Percentiles rank a stretch among this genome's conserved stretches.
Evolutionary conservation across 2,113 vertebrate genomes (phyloP).

Genomic region (Podocnemis expansa): DNA sequence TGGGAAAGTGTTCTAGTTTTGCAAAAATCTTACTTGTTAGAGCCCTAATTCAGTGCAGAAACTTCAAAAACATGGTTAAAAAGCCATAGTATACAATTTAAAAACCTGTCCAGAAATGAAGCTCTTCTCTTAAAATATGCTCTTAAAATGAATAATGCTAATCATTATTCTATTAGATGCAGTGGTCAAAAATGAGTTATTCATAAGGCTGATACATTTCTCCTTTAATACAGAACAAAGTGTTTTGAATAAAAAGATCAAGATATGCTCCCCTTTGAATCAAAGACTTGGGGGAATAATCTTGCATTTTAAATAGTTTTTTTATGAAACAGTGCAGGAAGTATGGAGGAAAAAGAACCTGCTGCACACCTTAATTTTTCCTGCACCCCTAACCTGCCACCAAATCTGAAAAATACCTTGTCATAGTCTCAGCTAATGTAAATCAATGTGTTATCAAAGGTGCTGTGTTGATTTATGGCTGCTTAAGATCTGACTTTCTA

Average conservation of each 20-base stretch:
- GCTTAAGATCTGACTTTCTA: neutral
- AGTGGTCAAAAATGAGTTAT: conserved; percentile 13
- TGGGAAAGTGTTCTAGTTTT: neutral
- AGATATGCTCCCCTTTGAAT: neutral
- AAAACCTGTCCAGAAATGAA: neutral
- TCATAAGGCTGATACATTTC: conserved; percentile 12
- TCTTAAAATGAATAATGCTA: conserved; percentile 18
- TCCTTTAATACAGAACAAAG: neutral
- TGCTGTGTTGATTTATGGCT: neutral
- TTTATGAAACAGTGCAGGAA: neutral
- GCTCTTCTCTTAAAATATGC: neutral
- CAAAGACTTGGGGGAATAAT: neutral
- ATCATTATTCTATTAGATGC: conserved; percentile 36
- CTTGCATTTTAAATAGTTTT: too few species aligned
- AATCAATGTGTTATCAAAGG: neutral
- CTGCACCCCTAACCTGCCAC: neutral
- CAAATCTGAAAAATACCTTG: neutral
- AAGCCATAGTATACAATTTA: neutral
- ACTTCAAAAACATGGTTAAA: neutral
- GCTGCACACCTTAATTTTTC: too few species aligned
- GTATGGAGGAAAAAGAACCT: neutral
- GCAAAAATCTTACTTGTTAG: neutral
- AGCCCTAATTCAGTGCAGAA: neutral
- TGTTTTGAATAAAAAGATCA: neutral
- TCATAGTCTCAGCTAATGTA: neutral